Percentiles rank a stretch among this genome's conserved stretches.
Conservation (phyloP, 2,888 invertebrate genomes). For the Drosophila kambysellisi region DNA sequence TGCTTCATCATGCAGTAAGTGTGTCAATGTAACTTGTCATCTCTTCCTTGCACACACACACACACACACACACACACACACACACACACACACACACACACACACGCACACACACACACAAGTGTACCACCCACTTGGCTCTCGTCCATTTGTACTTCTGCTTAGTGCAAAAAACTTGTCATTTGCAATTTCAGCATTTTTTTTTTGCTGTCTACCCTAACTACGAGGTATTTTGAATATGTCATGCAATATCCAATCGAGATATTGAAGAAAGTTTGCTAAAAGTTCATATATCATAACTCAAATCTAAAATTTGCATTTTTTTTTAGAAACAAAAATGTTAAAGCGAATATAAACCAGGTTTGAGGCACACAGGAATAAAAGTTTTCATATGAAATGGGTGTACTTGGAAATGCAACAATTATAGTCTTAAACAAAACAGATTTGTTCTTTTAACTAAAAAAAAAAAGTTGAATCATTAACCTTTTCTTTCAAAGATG, state of each 20-base stretch:
- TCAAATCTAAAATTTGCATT: too few relatives aligned
- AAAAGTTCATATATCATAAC: neutral
- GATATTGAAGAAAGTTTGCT: neutral
- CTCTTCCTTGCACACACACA: conserved; percentile 15
- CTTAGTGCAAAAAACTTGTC: conserved; percentile 79
- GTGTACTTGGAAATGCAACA: neutral
- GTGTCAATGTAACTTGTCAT: conserved; percentile 73
- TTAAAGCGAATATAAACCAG: neutral
- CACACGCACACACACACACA: neutral
- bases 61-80: conserved; percentile 2
- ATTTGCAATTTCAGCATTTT: conserved; percentile 76
- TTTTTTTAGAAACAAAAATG: neutral
- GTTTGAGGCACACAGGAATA: too few relatives aligned
- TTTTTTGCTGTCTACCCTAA: conserved; percentile 37
- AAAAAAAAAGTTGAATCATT: too few relatives aligned
- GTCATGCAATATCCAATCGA: neutral
- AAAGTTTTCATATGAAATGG: too few relatives aligned
- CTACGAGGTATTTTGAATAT: neutral
- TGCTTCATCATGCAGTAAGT: conserved; percentile 81
- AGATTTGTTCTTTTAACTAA: neutral
- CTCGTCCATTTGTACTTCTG: conserved; percentile 63
- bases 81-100: neutral
- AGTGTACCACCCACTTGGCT: conserved; percentile 10
- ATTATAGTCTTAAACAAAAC: fast-evolving
- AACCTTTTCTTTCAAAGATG: too few relatives aligned